Evolutionary conservation across 2,113 vertebrate genomes (phyloP).

Genomic region (Phalacrocorax pelagicus): DNA sequence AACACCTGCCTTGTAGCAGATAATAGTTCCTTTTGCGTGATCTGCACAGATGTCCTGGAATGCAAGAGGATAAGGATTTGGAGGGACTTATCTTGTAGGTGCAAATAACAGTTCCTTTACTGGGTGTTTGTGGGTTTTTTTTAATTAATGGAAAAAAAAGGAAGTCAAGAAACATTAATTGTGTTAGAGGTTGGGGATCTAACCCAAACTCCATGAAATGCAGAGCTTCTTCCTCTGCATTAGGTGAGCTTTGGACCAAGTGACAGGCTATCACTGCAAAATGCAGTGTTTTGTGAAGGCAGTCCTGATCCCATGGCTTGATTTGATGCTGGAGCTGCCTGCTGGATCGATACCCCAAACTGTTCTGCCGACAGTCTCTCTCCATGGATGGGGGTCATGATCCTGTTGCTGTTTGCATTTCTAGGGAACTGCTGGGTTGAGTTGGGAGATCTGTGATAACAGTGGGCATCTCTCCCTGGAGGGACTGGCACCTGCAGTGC

Average conservation of each 20-base stretch:
- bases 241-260: not conserved
- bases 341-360: not conserved
- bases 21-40: not conserved
- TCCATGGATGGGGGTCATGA: not conserved
- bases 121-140: not conserved
- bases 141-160: not conserved
- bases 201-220: not conserved
- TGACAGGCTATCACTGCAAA: not conserved
- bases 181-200: not conserved
- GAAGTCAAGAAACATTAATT: not conserved
- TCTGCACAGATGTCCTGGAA: not conserved
- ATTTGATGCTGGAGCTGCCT: not conserved
- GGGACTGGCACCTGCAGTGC: rapidly evolving
- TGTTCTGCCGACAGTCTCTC: rapidly evolving
- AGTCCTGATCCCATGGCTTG: rapidly evolving
- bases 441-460: not conserved
- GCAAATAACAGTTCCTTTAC: not conserved
- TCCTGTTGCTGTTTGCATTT: not conserved
- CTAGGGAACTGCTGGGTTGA: not conserved
- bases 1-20: not conserved
- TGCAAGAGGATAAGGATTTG: not conserved
- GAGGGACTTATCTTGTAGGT: not conserved
- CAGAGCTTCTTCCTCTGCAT: not conserved
- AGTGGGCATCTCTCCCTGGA: not conserved
- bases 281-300: not conserved